Evolutionary conservation across 2,797 vertebrate species (phyloP).

Genomic region (Pseudotriccus pelzelni): DNA sequence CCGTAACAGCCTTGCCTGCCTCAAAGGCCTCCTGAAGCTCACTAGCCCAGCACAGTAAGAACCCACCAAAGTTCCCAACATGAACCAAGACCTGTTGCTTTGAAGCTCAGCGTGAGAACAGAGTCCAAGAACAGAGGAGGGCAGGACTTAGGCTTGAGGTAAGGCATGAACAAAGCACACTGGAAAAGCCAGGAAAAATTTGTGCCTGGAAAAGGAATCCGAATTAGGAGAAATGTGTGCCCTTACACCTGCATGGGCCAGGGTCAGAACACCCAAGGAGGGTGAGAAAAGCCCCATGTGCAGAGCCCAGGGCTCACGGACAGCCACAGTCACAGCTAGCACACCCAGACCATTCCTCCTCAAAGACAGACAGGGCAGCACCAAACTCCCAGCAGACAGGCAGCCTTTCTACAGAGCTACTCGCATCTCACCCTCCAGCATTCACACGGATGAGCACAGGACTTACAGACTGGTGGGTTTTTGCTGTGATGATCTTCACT

Average conservation of each 20-base stretch:
- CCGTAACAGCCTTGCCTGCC: background rate
- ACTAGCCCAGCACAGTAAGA: background rate
- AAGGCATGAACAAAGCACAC: background rate
- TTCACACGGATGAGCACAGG: background rate
- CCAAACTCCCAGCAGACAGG: background rate
- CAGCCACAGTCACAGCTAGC: background rate
- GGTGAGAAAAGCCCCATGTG: background rate
- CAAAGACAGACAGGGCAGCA: background rate
- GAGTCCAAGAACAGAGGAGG: background rate
- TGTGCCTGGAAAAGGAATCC: background rate
- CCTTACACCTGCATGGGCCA: background rate
- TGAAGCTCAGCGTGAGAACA: background rate
- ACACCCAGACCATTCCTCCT: background rate
- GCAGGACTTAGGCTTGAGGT: background rate
- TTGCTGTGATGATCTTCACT: conserved; percentile 91
- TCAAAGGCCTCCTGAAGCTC: background rate
- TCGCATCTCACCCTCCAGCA: fast-evolving
- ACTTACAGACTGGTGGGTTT: conserved; percentile 93
- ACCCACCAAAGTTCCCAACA: background rate
- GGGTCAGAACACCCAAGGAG: background rate
- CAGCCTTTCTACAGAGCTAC: background rate
- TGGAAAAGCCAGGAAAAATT: background rate
- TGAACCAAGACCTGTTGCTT: background rate
- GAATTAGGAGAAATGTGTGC: background rate
- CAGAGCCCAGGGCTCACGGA: background rate